Conservation (phyloP, 2,888 invertebrate species). For the Drosophila anomalata region DNA sequence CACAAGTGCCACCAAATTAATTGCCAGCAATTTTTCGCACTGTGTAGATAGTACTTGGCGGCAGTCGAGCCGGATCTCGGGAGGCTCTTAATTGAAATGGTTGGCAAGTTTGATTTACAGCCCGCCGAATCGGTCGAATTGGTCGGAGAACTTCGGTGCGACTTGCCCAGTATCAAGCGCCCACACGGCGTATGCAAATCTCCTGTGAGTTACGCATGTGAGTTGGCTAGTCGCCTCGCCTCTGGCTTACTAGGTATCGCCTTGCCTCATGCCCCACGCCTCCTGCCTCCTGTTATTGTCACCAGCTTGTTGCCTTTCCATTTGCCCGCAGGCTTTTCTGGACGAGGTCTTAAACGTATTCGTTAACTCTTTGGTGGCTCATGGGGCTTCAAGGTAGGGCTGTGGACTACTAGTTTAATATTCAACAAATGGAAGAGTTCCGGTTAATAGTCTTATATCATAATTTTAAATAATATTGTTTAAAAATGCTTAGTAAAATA, state of each 20-base stretch:
- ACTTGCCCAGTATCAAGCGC: background rate
- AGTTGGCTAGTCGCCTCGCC: slow-evolving; percentile 10
- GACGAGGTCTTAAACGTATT: slow-evolving; percentile 13
- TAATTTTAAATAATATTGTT: background rate
- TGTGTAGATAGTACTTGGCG: slow-evolving; percentile 18
- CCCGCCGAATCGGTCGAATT: slow-evolving; percentile 21
- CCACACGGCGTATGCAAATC: slow-evolving; percentile 55
- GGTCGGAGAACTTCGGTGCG: slow-evolving; percentile 47
- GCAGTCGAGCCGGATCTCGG: slow-evolving; percentile 57
- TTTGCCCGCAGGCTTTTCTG: slow-evolving; percentile 33
- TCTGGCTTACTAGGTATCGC: too few species aligned
- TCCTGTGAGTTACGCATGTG: slow-evolving; percentile 65
- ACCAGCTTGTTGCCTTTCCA: slow-evolving; percentile 58
- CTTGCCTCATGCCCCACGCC: background rate
- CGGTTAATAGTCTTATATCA: too few species aligned
- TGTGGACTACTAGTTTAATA: too few species aligned
- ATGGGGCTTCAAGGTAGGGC: background rate
- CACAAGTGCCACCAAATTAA: slow-evolving; percentile 63
- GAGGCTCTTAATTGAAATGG: slow-evolving; percentile 41
- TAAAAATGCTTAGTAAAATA: background rate
- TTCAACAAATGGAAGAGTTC: too few species aligned
- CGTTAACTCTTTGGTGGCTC: slow-evolving; percentile 7
- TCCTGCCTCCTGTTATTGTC: slow-evolving; percentile 23
- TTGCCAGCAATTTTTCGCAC: slow-evolving; percentile 58
- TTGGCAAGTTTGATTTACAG: slow-evolving; percentile 42